Conservation (phyloP, 2,888 invertebrate genomes). For the Willowsia nigromaculata region DNA sequence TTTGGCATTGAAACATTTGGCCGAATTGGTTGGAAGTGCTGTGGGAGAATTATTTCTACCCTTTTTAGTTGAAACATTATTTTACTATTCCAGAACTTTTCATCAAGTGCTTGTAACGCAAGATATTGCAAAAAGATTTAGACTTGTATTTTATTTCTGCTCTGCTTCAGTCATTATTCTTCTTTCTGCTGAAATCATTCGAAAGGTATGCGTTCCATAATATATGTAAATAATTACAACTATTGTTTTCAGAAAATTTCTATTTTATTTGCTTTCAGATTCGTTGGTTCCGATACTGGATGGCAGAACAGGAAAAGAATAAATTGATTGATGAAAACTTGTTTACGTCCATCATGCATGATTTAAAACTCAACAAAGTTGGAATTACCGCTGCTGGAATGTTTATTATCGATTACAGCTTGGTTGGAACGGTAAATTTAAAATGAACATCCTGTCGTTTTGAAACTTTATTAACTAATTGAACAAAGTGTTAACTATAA, state of each 20-base stretch:
- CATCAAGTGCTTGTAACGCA: neutral
- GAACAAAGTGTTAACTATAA: neutral
- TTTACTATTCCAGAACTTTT: neutral
- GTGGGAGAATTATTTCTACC: neutral
- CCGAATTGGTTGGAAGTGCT: neutral
- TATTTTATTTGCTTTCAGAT: neutral
- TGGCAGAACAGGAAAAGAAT: neutral
- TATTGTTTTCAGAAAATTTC: neutral
- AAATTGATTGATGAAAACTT: neutral
- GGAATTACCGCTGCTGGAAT: conserved; percentile 48
- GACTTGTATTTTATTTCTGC: neutral
- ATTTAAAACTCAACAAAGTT: conserved; percentile 8
- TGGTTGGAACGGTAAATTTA: conserved; percentile 11
- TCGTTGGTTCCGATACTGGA: neutral
- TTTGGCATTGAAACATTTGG: neutral
- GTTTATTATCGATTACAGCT: conserved; percentile 25
- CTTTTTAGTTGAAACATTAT: neutral
- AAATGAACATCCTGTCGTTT: neutral
- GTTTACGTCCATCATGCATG: neutral
- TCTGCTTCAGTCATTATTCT: neutral
- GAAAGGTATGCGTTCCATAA: neutral
- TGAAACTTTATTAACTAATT: neutral
- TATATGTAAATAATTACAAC: neutral
- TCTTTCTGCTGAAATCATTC: neutral
- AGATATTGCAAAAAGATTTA: neutral